A percentile compares a stretch with the other conserved stretches of the same genome.
phyloP scores from a whole-genome alignment of 2,888 invertebrate genomes.

The Hermaeophaga mercurialis region DNA sequence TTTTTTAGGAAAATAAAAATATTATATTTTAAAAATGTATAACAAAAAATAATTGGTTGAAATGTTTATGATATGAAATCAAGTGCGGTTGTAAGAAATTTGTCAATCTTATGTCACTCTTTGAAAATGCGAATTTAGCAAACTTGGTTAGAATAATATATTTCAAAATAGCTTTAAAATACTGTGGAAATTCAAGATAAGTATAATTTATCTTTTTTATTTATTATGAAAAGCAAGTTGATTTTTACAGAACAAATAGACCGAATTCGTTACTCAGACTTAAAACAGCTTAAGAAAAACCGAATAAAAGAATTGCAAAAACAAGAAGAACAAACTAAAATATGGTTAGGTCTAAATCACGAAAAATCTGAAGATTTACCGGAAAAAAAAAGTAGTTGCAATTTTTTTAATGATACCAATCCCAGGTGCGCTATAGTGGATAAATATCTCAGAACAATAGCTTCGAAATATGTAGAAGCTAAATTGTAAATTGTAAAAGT shows the following conservation, averaged over 20 bases:
- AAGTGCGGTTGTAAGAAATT: no score
- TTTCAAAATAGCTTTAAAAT: no score
- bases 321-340: constrained; percentile 75
- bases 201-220: no score
- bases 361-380: constrained; percentile 86
- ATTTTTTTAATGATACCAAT: constrained; percentile 86
- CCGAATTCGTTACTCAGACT: constrained; percentile 80
- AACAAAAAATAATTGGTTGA: no score
- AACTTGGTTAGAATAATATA: no score
- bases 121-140: no score
- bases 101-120: no score
- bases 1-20: no score
- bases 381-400: constrained; percentile 94
- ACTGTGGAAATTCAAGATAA: no score
- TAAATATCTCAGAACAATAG: constrained; percentile 87
- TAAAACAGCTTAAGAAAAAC: constrained; percentile 81
- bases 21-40: no score
- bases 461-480: constrained; percentile 86
- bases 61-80: no score
- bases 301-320: constrained; percentile 86
- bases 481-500: constrained; percentile 69
- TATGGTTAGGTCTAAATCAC: constrained; percentile 87
- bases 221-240: constrained; percentile 88
- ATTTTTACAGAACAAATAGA: constrained; percentile 86
- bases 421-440: constrained; percentile 91